Conservation (phyloP, 2,888 invertebrate genomes). For the Hybos culiciformis region DNA sequence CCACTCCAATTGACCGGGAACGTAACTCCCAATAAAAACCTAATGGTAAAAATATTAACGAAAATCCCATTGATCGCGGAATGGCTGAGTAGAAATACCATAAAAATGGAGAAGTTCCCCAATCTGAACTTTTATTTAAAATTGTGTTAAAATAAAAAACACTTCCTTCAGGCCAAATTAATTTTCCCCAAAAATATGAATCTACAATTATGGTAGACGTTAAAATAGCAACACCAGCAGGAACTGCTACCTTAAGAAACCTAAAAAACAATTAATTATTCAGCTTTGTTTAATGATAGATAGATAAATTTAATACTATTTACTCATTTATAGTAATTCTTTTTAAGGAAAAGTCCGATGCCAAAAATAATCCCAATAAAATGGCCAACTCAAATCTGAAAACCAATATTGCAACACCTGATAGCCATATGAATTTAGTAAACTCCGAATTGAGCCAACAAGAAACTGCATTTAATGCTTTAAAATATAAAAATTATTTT, state of each 20-base stretch:
- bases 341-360: constrained; percentile 61
- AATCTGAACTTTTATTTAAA: constrained; percentile 85
- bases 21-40: constrained; percentile 62
- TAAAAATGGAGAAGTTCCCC: constrained; percentile 89
- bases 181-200: constrained; percentile 82
- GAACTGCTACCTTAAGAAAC: constrained; percentile 54
- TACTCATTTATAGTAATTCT: constrained; percentile 56
- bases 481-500: constrained; percentile 25
- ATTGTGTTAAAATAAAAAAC: constrained; percentile 93
- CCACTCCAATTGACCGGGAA: constrained; percentile 51
- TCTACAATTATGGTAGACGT: constrained; percentile 67
- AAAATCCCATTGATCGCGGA: constrained; percentile 77
- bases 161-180: constrained; percentile 94
- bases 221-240: constrained; percentile 54
- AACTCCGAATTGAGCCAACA: constrained; percentile 71
- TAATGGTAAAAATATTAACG: constrained; percentile 63
- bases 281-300: not conserved
- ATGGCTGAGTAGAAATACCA: constrained; percentile 99
- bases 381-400: constrained; percentile 82
- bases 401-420: constrained; percentile 79
- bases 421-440: constrained; percentile 60
- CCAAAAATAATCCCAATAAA: constrained; percentile 70
- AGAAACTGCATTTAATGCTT: constrained; percentile 73
- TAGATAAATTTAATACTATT: constrained; percentile 19
- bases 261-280: constrained; percentile 34